Percentiles rank a stretch among this genome's conserved stretches.
Evolutionary conservation across 1,140 invertebrate species (phyloP).

Genomic region (Anthonomus grandis): DNA sequence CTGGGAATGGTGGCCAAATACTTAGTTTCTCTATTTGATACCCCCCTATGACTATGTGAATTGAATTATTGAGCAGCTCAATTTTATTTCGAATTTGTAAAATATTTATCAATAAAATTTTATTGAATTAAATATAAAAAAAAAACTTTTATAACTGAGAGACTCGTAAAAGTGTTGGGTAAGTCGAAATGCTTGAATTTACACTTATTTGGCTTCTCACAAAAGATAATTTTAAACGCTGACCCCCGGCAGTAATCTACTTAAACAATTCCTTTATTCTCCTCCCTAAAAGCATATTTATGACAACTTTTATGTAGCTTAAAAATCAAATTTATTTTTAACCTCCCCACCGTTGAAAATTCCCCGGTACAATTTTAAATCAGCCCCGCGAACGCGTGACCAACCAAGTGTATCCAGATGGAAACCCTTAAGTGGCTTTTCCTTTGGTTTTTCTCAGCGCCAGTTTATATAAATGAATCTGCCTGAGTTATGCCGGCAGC

Average conservation of each 20-base stretch:
- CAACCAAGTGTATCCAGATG: constrained; percentile 35
- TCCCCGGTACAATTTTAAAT: constrained; percentile 22
- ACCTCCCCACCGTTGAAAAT: constrained; percentile 25
- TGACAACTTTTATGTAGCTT: constrained; percentile 29
- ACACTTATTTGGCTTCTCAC: constrained; percentile 10
- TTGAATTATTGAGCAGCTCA: not conserved
- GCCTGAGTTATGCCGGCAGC: constrained; percentile 10
- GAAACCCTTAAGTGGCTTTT: constrained; percentile 42
- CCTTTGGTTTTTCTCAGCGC: constrained; percentile 35
- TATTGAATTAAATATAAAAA: not conserved
- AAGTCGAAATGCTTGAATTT: not conserved
- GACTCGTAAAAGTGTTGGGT: not conserved
- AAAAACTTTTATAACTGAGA: not conserved
- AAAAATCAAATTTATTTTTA: constrained; percentile 34
- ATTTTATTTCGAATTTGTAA: not conserved
- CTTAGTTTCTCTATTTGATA: constrained; percentile 34
- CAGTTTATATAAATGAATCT: constrained; percentile 31
- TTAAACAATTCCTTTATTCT: constrained; percentile 28
- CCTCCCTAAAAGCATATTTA: constrained; percentile 21
- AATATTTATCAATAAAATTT: not conserved
- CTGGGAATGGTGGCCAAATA: constrained; percentile 34
- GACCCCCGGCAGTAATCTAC: constrained; percentile 18
- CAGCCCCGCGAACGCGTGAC: constrained; percentile 22
- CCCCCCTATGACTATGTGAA: constrained; percentile 2
- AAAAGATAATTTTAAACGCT: constrained; percentile 19